These are phyloP conservation scores for Diachrysia chrysitis DNA, from an alignment of 2,888 invertebrate genomes.

Conservation along the genomic window DNA sequence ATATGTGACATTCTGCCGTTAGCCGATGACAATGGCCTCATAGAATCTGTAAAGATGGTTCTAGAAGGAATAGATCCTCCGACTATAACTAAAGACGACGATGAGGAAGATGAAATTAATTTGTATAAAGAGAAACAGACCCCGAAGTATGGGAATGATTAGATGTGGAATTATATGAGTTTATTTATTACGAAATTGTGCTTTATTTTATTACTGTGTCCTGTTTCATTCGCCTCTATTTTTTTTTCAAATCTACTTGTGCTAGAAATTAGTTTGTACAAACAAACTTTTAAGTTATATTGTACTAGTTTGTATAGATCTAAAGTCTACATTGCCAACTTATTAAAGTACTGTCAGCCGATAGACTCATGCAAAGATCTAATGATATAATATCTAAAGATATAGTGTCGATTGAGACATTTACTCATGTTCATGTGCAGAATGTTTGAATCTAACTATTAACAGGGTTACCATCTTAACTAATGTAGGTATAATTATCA, in stretches of 20 bases:
- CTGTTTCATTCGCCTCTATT: too few species aligned
- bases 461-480: background rate
- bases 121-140: constrained; percentile 61
- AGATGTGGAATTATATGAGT: constrained; percentile 46
- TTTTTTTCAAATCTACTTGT: too few species aligned
- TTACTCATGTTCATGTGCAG: too few species aligned
- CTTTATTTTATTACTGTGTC: constrained; percentile 9
- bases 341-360: too few species aligned
- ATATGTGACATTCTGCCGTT: constrained; percentile 95
- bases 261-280: too few species aligned
- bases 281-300: too few species aligned
- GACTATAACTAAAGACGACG: constrained; percentile 33
- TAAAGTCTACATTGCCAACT: too few species aligned
- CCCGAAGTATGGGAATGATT: constrained; percentile 75
- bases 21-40: constrained; percentile 94
- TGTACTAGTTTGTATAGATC: too few species aligned
- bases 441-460: background rate
- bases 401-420: too few species aligned
- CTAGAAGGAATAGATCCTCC: constrained; percentile 57
- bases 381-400: too few species aligned
- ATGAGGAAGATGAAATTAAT: constrained; percentile 62
- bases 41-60: constrained; percentile 67
- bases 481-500: background rate
- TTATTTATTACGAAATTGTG: constrained; percentile 40
- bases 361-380: too few species aligned